phyloP scores from a whole-genome alignment of 1,140 invertebrate species.

The Polypedilum pembai region DNA sequence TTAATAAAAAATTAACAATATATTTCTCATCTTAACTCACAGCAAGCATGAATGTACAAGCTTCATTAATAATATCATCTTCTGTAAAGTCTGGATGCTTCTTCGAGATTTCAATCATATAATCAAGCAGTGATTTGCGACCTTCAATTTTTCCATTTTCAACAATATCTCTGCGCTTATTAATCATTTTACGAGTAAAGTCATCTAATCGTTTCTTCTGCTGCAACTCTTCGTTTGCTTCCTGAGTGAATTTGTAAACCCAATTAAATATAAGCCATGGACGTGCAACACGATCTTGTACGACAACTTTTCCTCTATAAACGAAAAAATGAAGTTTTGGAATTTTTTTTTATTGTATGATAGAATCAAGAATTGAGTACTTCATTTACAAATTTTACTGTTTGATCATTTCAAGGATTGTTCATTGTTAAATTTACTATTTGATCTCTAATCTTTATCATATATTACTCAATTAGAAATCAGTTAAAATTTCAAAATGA shows the following conservation, averaged over 20 bases:
- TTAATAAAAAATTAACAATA: slow-evolving; percentile 11
- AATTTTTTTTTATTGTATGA: no score
- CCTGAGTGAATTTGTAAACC: slow-evolving; percentile 53
- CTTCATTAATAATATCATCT: slow-evolving; percentile 61
- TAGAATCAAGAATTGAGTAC: no score
- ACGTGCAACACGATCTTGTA: slow-evolving; percentile 48
- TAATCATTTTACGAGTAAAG: slow-evolving; percentile 49
- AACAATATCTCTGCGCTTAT: slow-evolving; percentile 37
- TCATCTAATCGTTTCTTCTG: slow-evolving; percentile 53
- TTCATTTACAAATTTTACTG: no score
- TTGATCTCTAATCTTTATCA: no score
- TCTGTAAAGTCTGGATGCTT: slow-evolving; percentile 52
- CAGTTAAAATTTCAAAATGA: no score
- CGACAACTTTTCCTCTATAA: slow-evolving; percentile 47
- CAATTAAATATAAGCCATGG: slow-evolving; percentile 59
- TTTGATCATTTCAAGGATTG: no score
- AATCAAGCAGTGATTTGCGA: slow-evolving; percentile 48
- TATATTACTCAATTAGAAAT: no score
- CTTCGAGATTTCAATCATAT: slow-evolving; percentile 56
- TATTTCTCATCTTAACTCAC: slow-evolving; percentile 43
- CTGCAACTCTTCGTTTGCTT: slow-evolving; percentile 49
- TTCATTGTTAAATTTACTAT: no score
- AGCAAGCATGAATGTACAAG: slow-evolving; percentile 68
- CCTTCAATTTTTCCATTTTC: slow-evolving; percentile 29
- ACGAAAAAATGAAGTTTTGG: background rate